phyloP scores from a whole-genome alignment of 2,797 vertebrate genomes.

The Semaprochilodus insignis region DNA sequence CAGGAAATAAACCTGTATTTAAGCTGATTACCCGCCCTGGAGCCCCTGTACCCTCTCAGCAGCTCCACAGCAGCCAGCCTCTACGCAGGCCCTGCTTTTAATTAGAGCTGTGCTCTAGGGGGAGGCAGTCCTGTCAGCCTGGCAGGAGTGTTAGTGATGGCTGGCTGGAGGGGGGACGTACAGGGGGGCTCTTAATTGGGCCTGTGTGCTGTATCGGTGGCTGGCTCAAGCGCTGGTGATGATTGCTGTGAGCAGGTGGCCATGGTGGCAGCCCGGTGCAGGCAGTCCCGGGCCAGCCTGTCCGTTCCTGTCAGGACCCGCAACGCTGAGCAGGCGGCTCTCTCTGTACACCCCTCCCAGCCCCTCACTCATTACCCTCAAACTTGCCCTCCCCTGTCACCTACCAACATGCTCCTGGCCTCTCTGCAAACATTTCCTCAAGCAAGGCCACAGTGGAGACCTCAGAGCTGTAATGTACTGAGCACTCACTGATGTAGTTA shows the following conservation, averaged over 20 bases:
- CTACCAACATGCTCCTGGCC: slow-evolving; percentile 69
- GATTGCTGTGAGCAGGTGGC: slow-evolving; percentile 86
- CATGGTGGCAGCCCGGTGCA: slow-evolving; percentile 79
- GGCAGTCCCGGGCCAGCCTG: slow-evolving; percentile 79
- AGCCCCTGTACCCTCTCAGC: slow-evolving; percentile 80
- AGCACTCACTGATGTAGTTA: slow-evolving; percentile 6
- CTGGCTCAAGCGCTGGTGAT: slow-evolving; percentile 82
- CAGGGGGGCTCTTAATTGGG: slow-evolving; percentile 84
- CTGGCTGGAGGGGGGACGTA: slow-evolving; percentile 82
- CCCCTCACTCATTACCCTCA: slow-evolving; percentile 74
- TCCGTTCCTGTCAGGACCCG: slow-evolving; percentile 83
- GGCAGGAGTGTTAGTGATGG: slow-evolving; percentile 87
- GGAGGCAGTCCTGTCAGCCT: slow-evolving; percentile 83
- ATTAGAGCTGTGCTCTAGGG: slow-evolving; percentile 78
- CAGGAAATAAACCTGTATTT: slow-evolving; percentile 86
- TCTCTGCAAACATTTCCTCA: slow-evolving; percentile 73
- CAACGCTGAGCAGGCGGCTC: slow-evolving; percentile 85
- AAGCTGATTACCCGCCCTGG: slow-evolving; percentile 84
- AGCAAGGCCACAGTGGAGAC: slow-evolving; percentile 64
- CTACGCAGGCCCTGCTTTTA: slow-evolving; percentile 77
- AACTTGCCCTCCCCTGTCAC: slow-evolving; percentile 69
- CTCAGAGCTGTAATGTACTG: slow-evolving; percentile 31
- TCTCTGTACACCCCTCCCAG: slow-evolving; percentile 61
- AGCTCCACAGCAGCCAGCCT: slow-evolving; percentile 66
- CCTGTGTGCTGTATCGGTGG: slow-evolving; percentile 81